A percentile compares a stretch with the other conserved stretches of the same genome.
Conservation (phyloP, 1,140 invertebrate species). For the Monochamus saltuarius region DNA sequence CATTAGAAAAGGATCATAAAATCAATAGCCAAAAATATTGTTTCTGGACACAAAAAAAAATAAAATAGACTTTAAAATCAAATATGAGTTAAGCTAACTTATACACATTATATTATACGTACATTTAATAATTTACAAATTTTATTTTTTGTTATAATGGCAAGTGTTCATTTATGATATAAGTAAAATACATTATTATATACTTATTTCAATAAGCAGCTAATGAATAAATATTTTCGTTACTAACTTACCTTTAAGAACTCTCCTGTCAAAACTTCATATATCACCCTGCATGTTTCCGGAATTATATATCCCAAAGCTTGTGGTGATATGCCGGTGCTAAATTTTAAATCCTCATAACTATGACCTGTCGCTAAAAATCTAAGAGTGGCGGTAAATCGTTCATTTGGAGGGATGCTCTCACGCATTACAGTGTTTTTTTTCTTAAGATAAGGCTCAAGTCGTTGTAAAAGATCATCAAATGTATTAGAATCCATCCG, state of each 20-base stretch:
- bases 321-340: slow-evolving; percentile 48
- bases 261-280: slow-evolving; percentile 11
- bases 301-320: slow-evolving; percentile 44
- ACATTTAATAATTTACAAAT: too few relatives aligned
- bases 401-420: slow-evolving; percentile 34
- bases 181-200: too few relatives aligned
- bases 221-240: slow-evolving; percentile 4
- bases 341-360: slow-evolving; percentile 49
- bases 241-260: slow-evolving; percentile 21
- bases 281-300: slow-evolving; percentile 43
- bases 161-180: too few relatives aligned
- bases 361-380: slow-evolving; percentile 40
- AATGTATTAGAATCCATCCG: slow-evolving; percentile 15
- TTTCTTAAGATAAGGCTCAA: slow-evolving; percentile 32
- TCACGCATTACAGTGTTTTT: slow-evolving; percentile 37
- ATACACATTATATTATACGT: too few relatives aligned
- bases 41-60: too few relatives aligned
- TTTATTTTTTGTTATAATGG: too few relatives aligned
- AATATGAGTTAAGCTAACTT: too few relatives aligned
- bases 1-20: too few relatives aligned
- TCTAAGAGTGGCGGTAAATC: slow-evolving; percentile 35
- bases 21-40: too few relatives aligned
- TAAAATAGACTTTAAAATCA: too few relatives aligned
- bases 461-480: slow-evolving; percentile 12
- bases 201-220: neutral